phyloP scores from a whole-genome alignment of 2,797 vertebrate species.

The Scyliorhinus canicula region DNA sequence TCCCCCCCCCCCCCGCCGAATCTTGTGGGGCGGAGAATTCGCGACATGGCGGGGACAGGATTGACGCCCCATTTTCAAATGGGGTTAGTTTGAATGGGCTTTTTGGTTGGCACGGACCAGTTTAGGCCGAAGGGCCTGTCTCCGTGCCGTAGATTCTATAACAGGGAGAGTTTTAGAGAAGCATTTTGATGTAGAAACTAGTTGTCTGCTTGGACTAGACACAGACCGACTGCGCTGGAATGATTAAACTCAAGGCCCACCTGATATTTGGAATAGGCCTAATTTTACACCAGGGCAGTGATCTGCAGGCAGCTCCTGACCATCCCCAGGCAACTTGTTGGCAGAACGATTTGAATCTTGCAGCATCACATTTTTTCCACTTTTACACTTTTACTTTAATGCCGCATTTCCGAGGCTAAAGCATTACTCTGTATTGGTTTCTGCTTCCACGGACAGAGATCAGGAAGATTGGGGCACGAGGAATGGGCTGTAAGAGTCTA shows the following conservation, averaged over 20 bases:
- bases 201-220: background rate
- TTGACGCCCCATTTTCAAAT: no score
- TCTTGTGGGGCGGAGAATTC: no score
- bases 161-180: background rate
- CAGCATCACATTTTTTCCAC: no score
- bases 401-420: background rate
- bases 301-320: no score
- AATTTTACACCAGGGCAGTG: background rate
- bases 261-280: background rate
- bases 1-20: no score
- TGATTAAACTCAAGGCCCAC: background rate
- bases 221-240: background rate
- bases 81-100: no score
- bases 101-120: no score
- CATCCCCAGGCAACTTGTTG: background rate
- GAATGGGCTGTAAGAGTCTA: background rate
- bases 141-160: no score
- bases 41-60: no score
- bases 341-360: background rate
- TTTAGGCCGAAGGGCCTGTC: no score
- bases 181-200: background rate
- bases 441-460: background rate
- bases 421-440: background rate
- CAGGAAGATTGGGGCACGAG: no score
- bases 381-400: no score